phyloP scores from a whole-genome alignment of 2,113 vertebrate genomes.

The Cettia cetti region DNA sequence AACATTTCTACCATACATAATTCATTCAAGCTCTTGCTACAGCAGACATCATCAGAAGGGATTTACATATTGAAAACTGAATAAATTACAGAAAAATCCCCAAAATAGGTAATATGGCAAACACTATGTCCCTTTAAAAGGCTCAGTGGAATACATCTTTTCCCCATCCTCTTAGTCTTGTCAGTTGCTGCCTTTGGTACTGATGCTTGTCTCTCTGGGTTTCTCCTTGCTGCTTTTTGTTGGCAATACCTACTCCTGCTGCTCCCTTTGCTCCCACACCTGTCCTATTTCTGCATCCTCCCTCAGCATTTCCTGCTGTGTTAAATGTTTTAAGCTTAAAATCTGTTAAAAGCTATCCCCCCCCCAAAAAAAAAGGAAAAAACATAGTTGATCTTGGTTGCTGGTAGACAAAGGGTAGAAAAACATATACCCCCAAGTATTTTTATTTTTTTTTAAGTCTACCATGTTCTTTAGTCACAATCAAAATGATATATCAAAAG shows the following conservation, averaged over 20 bases:
- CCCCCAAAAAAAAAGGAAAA: not conserved
- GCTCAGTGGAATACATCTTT: not conserved
- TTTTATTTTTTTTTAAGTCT: not conserved
- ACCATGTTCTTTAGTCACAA: not conserved
- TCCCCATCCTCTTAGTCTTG: not conserved
- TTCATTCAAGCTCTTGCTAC: not conserved
- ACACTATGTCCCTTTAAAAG: not conserved
- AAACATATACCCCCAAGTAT: fast-evolving
- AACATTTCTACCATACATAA: not conserved
- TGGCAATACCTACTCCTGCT: not conserved
- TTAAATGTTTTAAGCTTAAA: not conserved
- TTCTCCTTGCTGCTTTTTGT: not conserved
- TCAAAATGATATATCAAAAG: not conserved
- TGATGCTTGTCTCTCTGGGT: fast-evolving
- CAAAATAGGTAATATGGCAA: not conserved
- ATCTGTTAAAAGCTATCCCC: not conserved
- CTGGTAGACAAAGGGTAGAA: not conserved
- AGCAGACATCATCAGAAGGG: not conserved
- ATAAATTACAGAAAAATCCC: not conserved
- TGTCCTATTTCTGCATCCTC: not conserved
- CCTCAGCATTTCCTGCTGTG: not conserved
- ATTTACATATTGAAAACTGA: not conserved
- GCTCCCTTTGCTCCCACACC: fast-evolving
- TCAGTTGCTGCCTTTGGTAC: not conserved
- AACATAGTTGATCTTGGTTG: not conserved